phyloP scores from a whole-genome alignment of 2,113 vertebrate genomes.

The Rattus rattus region DNA sequence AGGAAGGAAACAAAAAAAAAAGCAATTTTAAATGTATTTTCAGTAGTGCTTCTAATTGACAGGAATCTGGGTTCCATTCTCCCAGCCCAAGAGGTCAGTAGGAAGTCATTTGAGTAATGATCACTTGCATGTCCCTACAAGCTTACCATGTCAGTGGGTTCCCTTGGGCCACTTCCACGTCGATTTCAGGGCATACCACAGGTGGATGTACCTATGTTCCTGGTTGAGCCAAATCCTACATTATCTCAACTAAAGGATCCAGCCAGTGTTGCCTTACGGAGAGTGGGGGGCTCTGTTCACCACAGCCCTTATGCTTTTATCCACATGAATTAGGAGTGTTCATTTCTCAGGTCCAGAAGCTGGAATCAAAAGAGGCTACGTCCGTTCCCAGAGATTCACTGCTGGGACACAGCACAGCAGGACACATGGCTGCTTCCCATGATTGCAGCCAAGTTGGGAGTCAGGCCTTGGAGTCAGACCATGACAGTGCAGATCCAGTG shows the following conservation, averaged over 20 bases:
- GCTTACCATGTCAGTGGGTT: rapidly evolving
- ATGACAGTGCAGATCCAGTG: neutral
- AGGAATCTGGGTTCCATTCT: neutral
- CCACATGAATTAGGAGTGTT: neutral
- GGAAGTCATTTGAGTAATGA: neutral
- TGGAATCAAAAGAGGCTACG: neutral
- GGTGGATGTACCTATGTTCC: neutral
- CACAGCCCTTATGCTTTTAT: neutral
- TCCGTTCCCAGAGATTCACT: neutral
- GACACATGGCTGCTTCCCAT: neutral
- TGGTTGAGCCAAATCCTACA: neutral
- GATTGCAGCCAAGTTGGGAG: neutral
- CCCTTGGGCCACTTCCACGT: neutral
- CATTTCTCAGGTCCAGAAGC: neutral
- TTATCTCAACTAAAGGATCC: neutral
- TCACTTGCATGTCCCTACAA: rapidly evolving
- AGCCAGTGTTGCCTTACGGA: neutral
- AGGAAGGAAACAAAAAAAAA: neutral
- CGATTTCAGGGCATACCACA: rapidly evolving
- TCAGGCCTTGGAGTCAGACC: neutral
- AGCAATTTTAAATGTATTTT: neutral
- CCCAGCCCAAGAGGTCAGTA: neutral
- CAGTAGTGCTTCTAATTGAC: neutral
- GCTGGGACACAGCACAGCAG: neutral
- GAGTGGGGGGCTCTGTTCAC: neutral